These are phyloP conservation scores for Machimus rusticus DNA, from an alignment of 2,888 invertebrate species.

Conservation along the genomic window DNA sequence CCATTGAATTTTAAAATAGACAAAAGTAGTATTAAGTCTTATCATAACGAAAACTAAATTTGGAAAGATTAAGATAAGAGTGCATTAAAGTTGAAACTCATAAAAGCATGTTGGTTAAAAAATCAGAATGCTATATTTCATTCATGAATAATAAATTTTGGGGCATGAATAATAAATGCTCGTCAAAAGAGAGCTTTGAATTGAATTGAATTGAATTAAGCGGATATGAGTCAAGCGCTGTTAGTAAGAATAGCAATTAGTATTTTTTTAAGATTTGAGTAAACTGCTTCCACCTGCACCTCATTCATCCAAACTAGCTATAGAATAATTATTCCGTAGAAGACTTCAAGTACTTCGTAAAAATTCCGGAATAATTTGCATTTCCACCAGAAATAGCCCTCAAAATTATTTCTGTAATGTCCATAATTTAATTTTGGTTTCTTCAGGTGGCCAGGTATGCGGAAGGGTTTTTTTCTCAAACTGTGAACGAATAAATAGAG, in stretches of 20 bases:
- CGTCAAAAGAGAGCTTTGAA: neutral
- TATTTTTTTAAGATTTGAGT: neutral
- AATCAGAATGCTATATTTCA: neutral
- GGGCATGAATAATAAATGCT: neutral
- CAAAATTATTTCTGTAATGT: neutral
- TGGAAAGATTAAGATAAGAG: neutral
- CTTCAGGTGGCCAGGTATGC: neutral
- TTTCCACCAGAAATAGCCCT: neutral
- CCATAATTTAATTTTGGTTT: neutral
- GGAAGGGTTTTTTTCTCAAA: neutral
- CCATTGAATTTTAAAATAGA: too few species aligned
- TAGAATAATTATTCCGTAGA: neutral
- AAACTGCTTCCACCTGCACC: neutral
- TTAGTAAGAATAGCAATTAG: neutral
- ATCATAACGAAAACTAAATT: neutral
- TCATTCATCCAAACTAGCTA: neutral
- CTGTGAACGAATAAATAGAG: neutral
- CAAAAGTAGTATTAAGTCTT: too few species aligned
- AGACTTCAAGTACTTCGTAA: neutral
- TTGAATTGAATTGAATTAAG: neutral
- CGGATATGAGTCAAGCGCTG: neutral
- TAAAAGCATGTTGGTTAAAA: neutral
- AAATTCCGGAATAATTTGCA: neutral
- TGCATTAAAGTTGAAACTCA: neutral
- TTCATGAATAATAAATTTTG: neutral